Evolutionary conservation across 1,140 invertebrate genomes (phyloP), one percentile per base, ranked within the genome.

Genomic region (Aphaenogaster floridana): DNA sequence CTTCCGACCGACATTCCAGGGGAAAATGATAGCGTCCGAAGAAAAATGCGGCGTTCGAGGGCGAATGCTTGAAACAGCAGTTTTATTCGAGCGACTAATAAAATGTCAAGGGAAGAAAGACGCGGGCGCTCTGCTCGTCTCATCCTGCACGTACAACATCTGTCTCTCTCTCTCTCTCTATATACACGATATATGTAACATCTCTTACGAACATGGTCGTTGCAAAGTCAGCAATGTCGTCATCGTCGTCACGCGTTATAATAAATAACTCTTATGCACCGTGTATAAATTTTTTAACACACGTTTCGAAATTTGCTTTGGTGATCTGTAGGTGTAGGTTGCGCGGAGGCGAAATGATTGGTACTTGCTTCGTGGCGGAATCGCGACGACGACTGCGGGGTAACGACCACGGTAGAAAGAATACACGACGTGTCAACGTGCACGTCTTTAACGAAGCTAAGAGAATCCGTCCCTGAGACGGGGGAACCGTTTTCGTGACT

Each of bases 291-390:
- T 36, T 45, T 86, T 66, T 45, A 66, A 66, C 61, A 79, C 74
- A 86, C 74, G 54, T 28, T 74, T 66, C 36, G 48, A 45, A 76
- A 64, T 64, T 61, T 78, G 64, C 42, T 42, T 42, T 74, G 74
- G 13, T 77, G 45, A 77, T 68, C 42, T 79, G 59, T 36, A n/a
- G 48, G 57, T 76, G 85, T 89, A 59, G 28, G n/a, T 86, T 79
- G 81, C 83, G 88, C 88, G 86, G n/a, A 66, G 77, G 69, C 86
- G 64, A 89, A 72, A 80, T 76, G 68, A 90, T 87, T 84, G 71
- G 69, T 86, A 36, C 42, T 81, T 34, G 34, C 45, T 72, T 52
- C 63, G 88, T 71, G 88, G 45, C 61, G 86, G 86, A 87, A 90
- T 78, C 88, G 72, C 68, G 86, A 84, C 68, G 28, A 83, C 54